A percentile compares a stretch with the other conserved stretches of the same genome.
Conservation (phyloP, 2,888 invertebrate genomes). For the Cheilosia vernalis region DNA sequence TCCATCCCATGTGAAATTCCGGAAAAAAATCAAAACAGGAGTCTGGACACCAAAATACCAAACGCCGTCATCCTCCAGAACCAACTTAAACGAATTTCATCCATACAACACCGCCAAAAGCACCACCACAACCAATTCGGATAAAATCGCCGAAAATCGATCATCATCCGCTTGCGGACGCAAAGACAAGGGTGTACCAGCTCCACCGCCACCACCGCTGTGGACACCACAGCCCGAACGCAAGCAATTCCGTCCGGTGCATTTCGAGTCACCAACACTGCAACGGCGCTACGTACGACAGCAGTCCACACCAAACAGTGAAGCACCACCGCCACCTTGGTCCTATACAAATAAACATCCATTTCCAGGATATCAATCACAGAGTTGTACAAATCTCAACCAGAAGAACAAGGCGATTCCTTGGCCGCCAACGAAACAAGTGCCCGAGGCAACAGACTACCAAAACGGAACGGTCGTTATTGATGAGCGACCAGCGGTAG, state of each 20-base stretch:
- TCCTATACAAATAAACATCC: slow-evolving; percentile 74
- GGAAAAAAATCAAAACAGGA: slow-evolving; percentile 76
- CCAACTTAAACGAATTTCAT: slow-evolving; percentile 76
- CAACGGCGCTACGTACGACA: slow-evolving; percentile 83
- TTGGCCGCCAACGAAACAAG: slow-evolving; percentile 75
- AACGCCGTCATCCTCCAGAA: slow-evolving; percentile 80
- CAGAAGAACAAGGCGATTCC: slow-evolving; percentile 79
- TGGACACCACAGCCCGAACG: slow-evolving; percentile 92
- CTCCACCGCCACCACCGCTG: slow-evolving; percentile 85
- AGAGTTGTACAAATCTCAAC: slow-evolving; percentile 85
- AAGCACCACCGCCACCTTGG: slow-evolving; percentile 77
- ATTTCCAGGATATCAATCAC: slow-evolving; percentile 83
- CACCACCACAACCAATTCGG: slow-evolving; percentile 81
- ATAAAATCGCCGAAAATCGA: slow-evolving; percentile 80
- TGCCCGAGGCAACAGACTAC: background rate
- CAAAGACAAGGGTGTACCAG: slow-evolving; percentile 74
- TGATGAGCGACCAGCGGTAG: slow-evolving; percentile 26
- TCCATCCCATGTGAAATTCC: slow-evolving; percentile 30
- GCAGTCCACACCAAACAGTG: slow-evolving; percentile 61
- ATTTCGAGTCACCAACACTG: slow-evolving; percentile 88
- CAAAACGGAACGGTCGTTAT: background rate
- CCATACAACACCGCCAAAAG: slow-evolving; percentile 40
- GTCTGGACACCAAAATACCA: slow-evolving; percentile 82
- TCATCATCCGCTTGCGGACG: slow-evolving; percentile 60
- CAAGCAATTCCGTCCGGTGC: slow-evolving; percentile 92